Evolutionary conservation across 2,113 vertebrate genomes (phyloP), one percentile per base, ranked within the genome.

Genomic region (Thalassoma bifasciatum): DNA sequence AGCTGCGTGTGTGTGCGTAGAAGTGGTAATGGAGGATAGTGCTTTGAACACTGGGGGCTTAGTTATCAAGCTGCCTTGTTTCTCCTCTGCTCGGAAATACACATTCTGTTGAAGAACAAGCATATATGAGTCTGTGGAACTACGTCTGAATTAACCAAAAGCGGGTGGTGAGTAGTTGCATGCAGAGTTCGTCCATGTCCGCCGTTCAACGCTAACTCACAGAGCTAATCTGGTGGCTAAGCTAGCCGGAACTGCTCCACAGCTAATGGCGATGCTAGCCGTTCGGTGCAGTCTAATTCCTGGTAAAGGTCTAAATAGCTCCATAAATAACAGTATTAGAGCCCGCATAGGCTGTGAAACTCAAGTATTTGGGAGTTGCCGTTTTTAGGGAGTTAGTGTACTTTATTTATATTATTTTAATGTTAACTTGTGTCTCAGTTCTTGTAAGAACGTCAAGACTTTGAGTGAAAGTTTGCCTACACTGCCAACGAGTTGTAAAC

Each of bases 11-110:
- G 23, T 78, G 69, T 88, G 84, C 84, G 89, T 76, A 70, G 23
- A 50, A 14, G 63, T 10, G 81, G 71, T 87, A 92, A 88, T 90
- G 88, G 87, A 86, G 81, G 81, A 75, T 46, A 54, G 62, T 65
- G 38, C 34, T 66, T 57, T 52, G 26, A 53, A 82, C 64, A 67
- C 40, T 16, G 42, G 66, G 54, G 63, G 57, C 22, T 77, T 56
- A 65, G 80, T 73, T 81, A 83, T 59, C 69, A 53, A 65, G 71
- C 79, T 58, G 60, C 37, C n/a, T 64, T 59, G 46, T 75, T 21
- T 66, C 44, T 44, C 16, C 21, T 38, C 11, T 76, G 23, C 44
- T 26, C 40, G 0, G 3, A 9, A 0, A 38, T 5, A 14, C 8
- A 13, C 2, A 40, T 64, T 64, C 1, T 23, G 5, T 49, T 68